Evolutionary conservation across 2,113 vertebrate species (phyloP), one percentile per base, ranked within the genome.

Genomic region (Gopherus flavomarginatus): DNA sequence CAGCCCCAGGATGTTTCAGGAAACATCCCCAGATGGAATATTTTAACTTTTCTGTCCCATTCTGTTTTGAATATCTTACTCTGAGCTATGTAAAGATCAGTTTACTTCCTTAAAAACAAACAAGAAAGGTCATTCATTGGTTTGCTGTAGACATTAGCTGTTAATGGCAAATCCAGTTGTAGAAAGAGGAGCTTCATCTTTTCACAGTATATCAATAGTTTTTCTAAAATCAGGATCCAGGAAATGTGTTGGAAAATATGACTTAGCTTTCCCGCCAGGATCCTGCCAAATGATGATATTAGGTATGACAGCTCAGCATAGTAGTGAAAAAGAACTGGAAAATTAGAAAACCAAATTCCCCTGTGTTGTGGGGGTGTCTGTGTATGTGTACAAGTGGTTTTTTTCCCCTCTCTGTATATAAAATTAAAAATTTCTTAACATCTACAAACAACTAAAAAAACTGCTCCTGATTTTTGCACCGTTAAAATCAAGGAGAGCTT

Each of bases 201-300:
- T 8, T 8, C 6, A 22, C 82, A 4, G 11, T 52, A 42, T 21
- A 7, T 57, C 54, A 44, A 6, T 52, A 6, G 2, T 6, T 80
- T 62, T 88, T 92, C 90, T 35, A 86, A 83, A 22, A 90, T 44
- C 3, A 59, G 65, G 19, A 81, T 29, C 6, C 7, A 89, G 56
- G 26, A 77, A 94, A 79, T 0, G 6, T 59, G 17, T 84, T 82
- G 54, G 53, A 80, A 96, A 95, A 86, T 42, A 7, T 31, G 83
- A 90, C 5, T 0, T 0, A 93, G 29, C 5, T 83, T 90, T 94
- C 5, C 7, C 35, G 17, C 56, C 31, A 72, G 11, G 50, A 62
- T 24, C 27, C 44, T 72, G 53, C 9, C 27, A 75, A 86, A 91
- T 57, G 42, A 47, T n/a, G 2, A 11, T 88, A n/a, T 2, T 81